Conservation (phyloP, 2,113 vertebrate genomes). For the Paratilapia polleni region DNA sequence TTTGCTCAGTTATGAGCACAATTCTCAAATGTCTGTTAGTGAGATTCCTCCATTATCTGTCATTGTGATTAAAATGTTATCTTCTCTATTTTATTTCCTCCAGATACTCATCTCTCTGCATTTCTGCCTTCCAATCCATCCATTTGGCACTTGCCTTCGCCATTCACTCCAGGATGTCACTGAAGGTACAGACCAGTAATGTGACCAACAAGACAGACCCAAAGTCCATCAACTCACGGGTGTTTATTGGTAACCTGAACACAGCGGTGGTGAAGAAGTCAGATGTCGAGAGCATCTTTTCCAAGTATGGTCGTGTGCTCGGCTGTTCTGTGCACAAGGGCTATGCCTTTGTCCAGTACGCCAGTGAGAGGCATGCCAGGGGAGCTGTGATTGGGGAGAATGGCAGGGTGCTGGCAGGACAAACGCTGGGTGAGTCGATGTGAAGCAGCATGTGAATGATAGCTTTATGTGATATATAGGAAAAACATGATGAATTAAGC, state of each 20-base stretch:
- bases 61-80: background rate
- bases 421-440: conserved; percentile 86
- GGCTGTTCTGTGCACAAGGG: conserved; percentile 86
- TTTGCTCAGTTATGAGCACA: background rate
- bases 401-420: conserved; percentile 89
- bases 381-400: conserved; percentile 93
- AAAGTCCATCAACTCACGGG: conserved; percentile 93
- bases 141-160: background rate
- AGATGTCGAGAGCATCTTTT: conserved; percentile 93
- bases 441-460: background rate
- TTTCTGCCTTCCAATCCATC: conserved; percentile 8
- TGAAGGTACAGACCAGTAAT: conserved; percentile 94
- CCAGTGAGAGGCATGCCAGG: conserved; percentile 89
- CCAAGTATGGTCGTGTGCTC: conserved; percentile 90
- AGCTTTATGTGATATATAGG: background rate
- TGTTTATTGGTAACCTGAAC: conserved; percentile 97
- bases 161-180: conserved; percentile 82
- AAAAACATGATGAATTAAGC: background rate
- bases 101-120: conserved; percentile 14
- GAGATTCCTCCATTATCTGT: background rate
- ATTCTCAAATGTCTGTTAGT: background rate
- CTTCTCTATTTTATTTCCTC: background rate
- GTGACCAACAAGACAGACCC: conserved; percentile 98
- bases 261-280: conserved; percentile 94
- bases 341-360: conserved; percentile 94